Percentiles rank a stretch among this genome's conserved stretches.
Conservation (phyloP, 1,140 invertebrate species). For the Trichonephila clavata region DNA sequence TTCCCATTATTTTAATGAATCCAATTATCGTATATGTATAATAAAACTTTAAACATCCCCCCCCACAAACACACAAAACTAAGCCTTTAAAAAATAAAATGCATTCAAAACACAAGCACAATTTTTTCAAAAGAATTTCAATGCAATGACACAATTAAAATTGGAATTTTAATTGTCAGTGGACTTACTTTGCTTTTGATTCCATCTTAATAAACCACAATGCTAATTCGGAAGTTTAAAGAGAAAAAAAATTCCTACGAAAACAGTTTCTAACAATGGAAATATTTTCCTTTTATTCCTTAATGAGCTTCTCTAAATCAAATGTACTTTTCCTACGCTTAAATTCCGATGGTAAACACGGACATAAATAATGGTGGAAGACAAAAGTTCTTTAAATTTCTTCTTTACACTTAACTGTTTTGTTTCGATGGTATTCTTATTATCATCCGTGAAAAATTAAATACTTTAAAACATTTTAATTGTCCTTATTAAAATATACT, state of each 20-base stretch:
- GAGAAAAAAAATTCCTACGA: not conserved
- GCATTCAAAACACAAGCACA: not conserved
- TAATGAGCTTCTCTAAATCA: not conserved
- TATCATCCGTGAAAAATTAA: not conserved
- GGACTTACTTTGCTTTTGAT: not conserved
- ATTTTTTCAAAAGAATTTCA: not conserved
- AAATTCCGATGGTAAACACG: not conserved
- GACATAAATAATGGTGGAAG: not conserved
- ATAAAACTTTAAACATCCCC: not conserved
- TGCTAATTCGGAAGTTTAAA: not conserved
- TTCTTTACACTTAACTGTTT: not conserved
- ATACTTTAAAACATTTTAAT: not conserved
- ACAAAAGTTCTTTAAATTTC: not conserved
- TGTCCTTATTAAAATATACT: not conserved
- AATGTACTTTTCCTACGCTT: not conserved
- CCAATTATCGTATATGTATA: not conserved
- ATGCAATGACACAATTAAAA: not conserved
- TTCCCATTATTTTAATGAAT: not conserved
- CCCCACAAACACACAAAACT: not conserved
- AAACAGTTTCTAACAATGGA: not conserved
- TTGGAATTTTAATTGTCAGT: slow-evolving; percentile 1
- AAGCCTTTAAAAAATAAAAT: not conserved
- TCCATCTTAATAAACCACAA: not conserved
- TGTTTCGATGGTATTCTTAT: not conserved
- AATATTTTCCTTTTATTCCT: not conserved